A percentile compares a stretch with the other conserved stretches of the same genome.
These are phyloP conservation scores for Glandiceps talaboti DNA, from an alignment of 53 echinoderm and acorn worm species.

Conservation along the genomic window DNA sequence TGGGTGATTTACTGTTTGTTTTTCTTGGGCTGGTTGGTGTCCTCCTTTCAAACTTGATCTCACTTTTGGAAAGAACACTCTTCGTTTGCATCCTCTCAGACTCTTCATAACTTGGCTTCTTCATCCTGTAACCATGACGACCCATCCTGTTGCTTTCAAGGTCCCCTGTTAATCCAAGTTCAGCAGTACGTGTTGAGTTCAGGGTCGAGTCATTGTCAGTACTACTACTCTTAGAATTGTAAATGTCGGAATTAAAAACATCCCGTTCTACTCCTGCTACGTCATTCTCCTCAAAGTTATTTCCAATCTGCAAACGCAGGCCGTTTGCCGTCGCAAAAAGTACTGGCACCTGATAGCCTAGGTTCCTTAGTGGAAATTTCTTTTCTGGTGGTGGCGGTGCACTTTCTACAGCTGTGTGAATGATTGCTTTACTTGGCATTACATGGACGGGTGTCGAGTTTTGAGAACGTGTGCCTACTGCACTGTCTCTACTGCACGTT, in stretches of 20 bases:
- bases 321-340: conserved; percentile 82
- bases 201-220: neutral
- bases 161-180: neutral
- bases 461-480: conserved; percentile 14
- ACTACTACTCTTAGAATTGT: neutral
- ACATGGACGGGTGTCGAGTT: conserved; percentile 12
- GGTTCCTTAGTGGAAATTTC: conserved; percentile 4
- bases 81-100: neutral
- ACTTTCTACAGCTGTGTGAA: conserved; percentile 16
- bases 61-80: neutral
- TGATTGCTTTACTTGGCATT: conserved; percentile 17
- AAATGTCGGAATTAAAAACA: neutral
- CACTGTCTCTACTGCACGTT: conserved; percentile 32
- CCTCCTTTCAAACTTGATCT: neutral
- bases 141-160: neutral
- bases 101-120: neutral
- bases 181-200: neutral
- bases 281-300: conserved; percentile 23
- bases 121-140: neutral
- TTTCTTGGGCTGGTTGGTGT: neutral
- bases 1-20: neutral
- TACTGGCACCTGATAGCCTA: conserved; percentile 63
- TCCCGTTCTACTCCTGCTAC: conserved; percentile 1
- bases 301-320: conserved; percentile 54
- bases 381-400: neutral